Evolutionary conservation across 2,113 vertebrate species (phyloP).

Genomic region (Hemiprocne comata): DNA sequence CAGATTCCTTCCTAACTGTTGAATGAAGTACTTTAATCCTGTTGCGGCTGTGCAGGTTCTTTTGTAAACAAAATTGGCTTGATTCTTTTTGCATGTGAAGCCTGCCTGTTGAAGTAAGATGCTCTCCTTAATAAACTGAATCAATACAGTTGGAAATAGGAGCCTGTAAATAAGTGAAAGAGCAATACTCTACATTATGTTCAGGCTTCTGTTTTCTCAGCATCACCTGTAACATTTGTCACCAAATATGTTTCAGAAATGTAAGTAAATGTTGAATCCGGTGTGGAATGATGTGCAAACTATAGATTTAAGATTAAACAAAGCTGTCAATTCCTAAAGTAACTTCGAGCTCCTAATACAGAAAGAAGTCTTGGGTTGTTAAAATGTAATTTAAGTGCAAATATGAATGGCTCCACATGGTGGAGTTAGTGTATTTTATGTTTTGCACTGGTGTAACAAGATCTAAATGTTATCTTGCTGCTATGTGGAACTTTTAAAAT

Average conservation of each 20-base stretch:
- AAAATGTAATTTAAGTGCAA: background rate
- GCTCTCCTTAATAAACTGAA: background rate
- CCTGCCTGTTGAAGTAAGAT: background rate
- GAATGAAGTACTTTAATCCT: background rate
- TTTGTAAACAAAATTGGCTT: background rate
- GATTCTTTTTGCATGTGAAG: background rate
- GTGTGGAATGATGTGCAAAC: background rate
- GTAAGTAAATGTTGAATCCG: background rate
- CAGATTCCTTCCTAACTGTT: background rate
- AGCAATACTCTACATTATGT: background rate
- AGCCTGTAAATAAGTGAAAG: background rate
- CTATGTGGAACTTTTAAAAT: background rate
- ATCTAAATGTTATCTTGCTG: background rate
- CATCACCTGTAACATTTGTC: background rate
- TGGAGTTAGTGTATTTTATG: slow-evolving; percentile 61
- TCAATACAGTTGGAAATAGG: background rate
- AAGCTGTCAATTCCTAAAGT: background rate
- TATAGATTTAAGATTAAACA: background rate
- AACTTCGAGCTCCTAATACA: background rate
- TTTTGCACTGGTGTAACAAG: slow-evolving; percentile 5
- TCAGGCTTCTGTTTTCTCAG: background rate
- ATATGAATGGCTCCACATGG: slow-evolving; percentile 52
- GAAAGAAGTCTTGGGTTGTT: background rate
- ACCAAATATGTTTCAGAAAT: background rate
- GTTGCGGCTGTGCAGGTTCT: background rate